Evolutionary conservation across 2,113 vertebrate species (phyloP).

Genomic region (Murina feae): DNA sequence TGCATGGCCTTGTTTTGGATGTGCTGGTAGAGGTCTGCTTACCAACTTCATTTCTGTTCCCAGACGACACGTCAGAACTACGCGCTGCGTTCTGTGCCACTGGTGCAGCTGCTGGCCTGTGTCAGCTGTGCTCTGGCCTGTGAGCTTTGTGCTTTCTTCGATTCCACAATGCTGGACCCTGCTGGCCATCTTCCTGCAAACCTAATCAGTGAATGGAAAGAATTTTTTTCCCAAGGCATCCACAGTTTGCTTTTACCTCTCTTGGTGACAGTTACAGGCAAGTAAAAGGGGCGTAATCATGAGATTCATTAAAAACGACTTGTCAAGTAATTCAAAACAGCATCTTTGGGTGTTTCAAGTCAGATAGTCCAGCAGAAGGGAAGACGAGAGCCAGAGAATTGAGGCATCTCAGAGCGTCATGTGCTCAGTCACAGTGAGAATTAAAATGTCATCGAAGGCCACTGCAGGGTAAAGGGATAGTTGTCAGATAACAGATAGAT

Average conservation of each 20-base stretch:
- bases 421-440: not conserved
- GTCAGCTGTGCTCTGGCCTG: constrained; percentile 88
- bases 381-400: not conserved
- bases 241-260: constrained; percentile 91
- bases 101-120: constrained; percentile 92
- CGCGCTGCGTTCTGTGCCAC: constrained; percentile 83
- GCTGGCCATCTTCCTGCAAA: constrained; percentile 85
- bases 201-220: constrained; percentile 90
- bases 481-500: not conserved
- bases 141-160: constrained; percentile 87
- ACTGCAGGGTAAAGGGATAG: not conserved
- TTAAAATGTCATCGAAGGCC: not conserved
- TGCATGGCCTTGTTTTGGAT: not conserved
- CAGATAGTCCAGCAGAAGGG: not conserved
- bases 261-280: constrained; percentile 90
- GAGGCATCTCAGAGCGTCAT: not conserved
- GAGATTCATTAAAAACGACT: not conserved
- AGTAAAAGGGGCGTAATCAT: constrained; percentile 61
- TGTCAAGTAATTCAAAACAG: not conserved
- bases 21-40: not conserved
- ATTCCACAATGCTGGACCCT: constrained; percentile 76
- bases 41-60: constrained; percentile 29
- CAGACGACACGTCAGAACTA: constrained; percentile 89
- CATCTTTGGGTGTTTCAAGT: not conserved
- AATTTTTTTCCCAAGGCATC: constrained; percentile 94